Percentiles rank a stretch among this genome's conserved stretches.
phyloP scores from a whole-genome alignment of 2,797 vertebrate species.

The Gephyroberyx darwinii region DNA sequence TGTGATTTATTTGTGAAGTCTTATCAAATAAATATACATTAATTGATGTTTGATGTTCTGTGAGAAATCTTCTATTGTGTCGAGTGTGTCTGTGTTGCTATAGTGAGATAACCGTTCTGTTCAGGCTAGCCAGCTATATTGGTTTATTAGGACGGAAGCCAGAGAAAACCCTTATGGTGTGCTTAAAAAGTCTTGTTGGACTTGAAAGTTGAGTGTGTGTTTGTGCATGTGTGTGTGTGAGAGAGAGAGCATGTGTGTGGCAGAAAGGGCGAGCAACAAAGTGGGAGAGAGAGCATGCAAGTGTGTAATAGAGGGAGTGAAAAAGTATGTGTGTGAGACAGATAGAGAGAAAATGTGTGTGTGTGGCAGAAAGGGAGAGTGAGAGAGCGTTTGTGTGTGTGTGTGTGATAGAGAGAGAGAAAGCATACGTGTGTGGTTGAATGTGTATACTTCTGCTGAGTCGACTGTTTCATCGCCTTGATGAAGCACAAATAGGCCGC shows the following conservation, averaged over 20 bases:
- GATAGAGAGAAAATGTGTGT: slow-evolving; percentile 7
- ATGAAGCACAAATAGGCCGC: slow-evolving; percentile 70
- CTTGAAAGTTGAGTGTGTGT: slow-evolving; percentile 39
- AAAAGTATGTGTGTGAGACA: slow-evolving; percentile 2
- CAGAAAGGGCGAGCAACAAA: slow-evolving; percentile 10
- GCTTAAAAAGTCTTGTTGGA: slow-evolving; percentile 57
- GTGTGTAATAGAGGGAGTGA: not conserved
- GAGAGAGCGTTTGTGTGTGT: not conserved
- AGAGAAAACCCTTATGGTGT: slow-evolving; percentile 50
- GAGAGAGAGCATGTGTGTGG: slow-evolving; percentile 42
- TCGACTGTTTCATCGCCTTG: slow-evolving; percentile 74
- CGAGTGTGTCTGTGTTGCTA: slow-evolving; percentile 30
- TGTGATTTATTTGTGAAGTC: slow-evolving; percentile 76
- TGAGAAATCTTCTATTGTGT: slow-evolving; percentile 33
- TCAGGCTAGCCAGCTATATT: not conserved
- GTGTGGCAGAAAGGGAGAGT: not conserved
- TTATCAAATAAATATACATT: slow-evolving; percentile 76
- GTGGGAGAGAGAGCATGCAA: slow-evolving; percentile 15
- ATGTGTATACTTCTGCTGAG: slow-evolving; percentile 72
- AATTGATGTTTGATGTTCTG: slow-evolving; percentile 38
- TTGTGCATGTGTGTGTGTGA: slow-evolving; percentile 32
- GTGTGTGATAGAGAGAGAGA: not conserved
- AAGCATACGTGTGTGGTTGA: not conserved
- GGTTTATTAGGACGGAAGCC: slow-evolving; percentile 47
- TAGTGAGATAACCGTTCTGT: slow-evolving; percentile 39